phyloP scores from a whole-genome alignment of 2,113 vertebrate species.

The Sinocyclocheilus maitianheensis region DNA sequence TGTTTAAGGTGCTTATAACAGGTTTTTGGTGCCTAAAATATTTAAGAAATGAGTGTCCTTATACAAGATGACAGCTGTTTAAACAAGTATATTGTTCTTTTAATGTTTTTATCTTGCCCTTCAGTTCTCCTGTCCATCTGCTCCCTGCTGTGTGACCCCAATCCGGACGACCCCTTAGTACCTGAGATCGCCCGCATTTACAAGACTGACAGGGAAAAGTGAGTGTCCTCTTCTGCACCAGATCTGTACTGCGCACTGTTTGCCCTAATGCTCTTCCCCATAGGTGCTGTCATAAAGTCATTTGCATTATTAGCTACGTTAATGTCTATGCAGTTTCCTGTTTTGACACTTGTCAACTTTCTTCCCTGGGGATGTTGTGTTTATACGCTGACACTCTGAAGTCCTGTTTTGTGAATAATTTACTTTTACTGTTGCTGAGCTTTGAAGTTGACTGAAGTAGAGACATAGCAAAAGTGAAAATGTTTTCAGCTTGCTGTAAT shows the following conservation, averaged over 20 bases:
- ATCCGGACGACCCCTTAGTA: constrained; percentile 99
- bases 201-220: constrained; percentile 99
- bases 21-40: not conserved
- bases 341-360: not conserved
- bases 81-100: not conserved
- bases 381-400: not conserved
- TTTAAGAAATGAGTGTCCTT: not conserved
- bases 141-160: constrained; percentile 99
- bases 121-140: constrained; percentile 99
- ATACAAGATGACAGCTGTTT: not conserved
- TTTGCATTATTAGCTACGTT: constrained; percentile 4
- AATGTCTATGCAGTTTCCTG: not conserved
- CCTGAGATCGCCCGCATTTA: constrained; percentile 99
- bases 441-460: not conserved
- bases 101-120: constrained; percentile 50
- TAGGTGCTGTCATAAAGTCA: not conserved
- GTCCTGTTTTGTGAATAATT: not conserved
- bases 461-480: not conserved
- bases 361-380: not conserved
- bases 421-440: not conserved
- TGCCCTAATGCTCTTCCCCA: not conserved
- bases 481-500: not conserved
- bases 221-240: constrained; percentile 66
- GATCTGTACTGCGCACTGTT: not conserved
- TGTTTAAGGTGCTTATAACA: not conserved